Evolutionary conservation across 2,888 invertebrate species (phyloP).

Genomic region (Athetis lepigone): DNA sequence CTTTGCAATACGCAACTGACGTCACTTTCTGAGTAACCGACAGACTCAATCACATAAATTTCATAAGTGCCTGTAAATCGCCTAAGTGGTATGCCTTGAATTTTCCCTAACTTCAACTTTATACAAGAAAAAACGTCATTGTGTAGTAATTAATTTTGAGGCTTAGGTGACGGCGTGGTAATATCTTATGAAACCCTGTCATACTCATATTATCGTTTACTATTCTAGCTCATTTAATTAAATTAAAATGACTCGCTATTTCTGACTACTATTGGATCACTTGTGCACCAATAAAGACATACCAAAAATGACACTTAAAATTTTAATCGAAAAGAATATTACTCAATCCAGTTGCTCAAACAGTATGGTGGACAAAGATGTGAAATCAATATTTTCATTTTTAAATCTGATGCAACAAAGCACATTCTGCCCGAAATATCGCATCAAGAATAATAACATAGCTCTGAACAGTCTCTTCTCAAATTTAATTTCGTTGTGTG

Average conservation of each 20-base stretch:
- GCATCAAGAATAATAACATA: constrained; percentile 44
- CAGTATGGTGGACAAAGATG: constrained; percentile 44
- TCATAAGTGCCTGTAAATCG: too few species aligned
- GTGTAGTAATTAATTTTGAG: too few species aligned
- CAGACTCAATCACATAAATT: too few species aligned
- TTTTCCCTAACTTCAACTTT: too few species aligned
- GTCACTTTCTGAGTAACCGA: too few species aligned
- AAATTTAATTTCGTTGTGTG: not conserved
- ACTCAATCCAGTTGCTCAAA: not conserved
- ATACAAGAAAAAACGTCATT: too few species aligned
- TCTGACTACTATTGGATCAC: not conserved
- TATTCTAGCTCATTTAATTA: not conserved
- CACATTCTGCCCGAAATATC: constrained; percentile 41
- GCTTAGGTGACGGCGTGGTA: too few species aligned
- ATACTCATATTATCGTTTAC: not conserved
- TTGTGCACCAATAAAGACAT: not conserved
- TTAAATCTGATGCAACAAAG: constrained; percentile 39
- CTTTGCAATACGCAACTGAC: too few species aligned
- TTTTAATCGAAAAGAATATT: not conserved
- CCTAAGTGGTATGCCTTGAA: too few species aligned
- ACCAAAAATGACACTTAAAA: constrained; percentile 4
- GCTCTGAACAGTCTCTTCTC: constrained; percentile 17
- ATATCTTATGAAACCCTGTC: too few species aligned
- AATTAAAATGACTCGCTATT: not conserved
- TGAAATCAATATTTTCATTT: constrained; percentile 46